These are phyloP conservation scores for Paragorgia papillata DNA, from an alignment of 92 coral and sea anemone genomes.

Conservation along the genomic window DNA sequence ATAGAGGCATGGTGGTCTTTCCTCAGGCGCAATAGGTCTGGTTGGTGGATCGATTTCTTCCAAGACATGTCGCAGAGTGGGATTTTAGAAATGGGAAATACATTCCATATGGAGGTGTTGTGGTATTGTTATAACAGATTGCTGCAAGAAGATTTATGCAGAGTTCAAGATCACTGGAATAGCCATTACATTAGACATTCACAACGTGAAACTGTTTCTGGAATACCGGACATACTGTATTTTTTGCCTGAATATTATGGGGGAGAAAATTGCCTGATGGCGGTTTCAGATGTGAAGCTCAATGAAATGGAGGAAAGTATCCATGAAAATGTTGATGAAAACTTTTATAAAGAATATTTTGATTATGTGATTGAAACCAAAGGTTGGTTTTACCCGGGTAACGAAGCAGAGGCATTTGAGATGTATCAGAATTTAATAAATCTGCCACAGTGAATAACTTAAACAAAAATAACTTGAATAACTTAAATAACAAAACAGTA, in stretches of 20 bases:
- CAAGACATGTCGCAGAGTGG: constrained; percentile 17
- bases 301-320: no score
- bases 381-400: no score
- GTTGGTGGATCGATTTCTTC: constrained; percentile 25
- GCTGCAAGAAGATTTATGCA: constrained; percentile 25
- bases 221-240: constrained; percentile 52
- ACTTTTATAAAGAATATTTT: no score
- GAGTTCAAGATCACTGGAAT: constrained; percentile 54
- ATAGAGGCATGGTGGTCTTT: constrained; percentile 34
- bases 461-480: no score
- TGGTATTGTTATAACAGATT: constrained; percentile 22
- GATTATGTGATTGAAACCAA: no score
- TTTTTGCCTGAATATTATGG: constrained; percentile 47
- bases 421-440: no score
- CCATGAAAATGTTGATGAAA: no score
- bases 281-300: no score
- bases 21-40: neutral
- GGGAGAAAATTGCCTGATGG: no score
- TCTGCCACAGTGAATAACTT: no score
- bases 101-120: constrained; percentile 2
- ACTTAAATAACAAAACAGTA: no score
- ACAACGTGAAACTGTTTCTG: constrained; percentile 24
- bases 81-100: constrained; percentile 1
- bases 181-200: constrained; percentile 45
- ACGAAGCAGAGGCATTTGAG: no score